Percentiles rank a stretch among this genome's conserved stretches.
phyloP scores from a whole-genome alignment of 2,888 invertebrate species.

The Tetranychus truncatus region DNA sequence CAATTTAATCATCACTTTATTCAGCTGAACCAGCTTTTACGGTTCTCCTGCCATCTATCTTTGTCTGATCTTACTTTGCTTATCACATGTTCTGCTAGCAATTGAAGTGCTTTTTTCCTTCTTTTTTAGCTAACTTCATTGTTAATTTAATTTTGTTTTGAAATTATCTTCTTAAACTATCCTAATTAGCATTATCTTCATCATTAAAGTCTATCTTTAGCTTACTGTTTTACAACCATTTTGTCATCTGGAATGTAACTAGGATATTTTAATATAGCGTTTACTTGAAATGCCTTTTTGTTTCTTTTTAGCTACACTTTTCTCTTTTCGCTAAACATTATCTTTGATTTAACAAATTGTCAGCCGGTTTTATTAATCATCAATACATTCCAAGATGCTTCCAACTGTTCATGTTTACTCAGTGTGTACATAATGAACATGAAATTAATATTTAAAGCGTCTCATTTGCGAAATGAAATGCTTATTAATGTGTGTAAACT shows the following conservation, averaged over 20 bases:
- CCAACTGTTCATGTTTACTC: too few species aligned
- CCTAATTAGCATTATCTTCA: not conserved
- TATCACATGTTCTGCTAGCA: not conserved
- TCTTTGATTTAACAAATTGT: not conserved
- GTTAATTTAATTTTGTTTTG: not conserved
- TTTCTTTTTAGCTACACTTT: not conserved
- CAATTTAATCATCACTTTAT: not conserved
- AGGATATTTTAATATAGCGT: not conserved
- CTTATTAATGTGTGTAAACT: too few species aligned
- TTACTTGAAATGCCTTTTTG: not conserved
- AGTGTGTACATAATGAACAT: too few species aligned
- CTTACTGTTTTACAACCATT: not conserved
- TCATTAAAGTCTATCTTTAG: not conserved
- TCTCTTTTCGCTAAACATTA: not conserved
- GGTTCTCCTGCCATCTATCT: not conserved
- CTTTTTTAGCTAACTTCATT: not conserved
- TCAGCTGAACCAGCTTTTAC: not conserved
- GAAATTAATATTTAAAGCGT: too few species aligned
- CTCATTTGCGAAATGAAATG: too few species aligned
- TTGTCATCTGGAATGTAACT: not conserved
- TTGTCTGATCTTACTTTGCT: not conserved
- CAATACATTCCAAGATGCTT: too few species aligned
- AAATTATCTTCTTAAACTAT: not conserved
- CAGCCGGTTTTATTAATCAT: too few species aligned
- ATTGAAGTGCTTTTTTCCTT: not conserved